Base-by-base conservation (phyloP, 2,888 invertebrate species). In the Boloria euphrosyne region DNA sequence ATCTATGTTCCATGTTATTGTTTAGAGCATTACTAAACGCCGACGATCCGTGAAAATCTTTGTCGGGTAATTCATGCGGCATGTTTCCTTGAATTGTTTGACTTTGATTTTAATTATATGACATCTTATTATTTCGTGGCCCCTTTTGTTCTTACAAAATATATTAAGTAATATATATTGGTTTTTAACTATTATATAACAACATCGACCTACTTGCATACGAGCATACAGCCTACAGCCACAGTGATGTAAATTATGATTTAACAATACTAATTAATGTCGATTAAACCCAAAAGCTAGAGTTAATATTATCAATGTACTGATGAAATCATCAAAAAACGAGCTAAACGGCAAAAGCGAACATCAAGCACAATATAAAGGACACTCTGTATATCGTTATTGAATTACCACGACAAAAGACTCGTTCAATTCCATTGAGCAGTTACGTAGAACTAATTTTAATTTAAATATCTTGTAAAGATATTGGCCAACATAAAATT, bases 1-100 rank as follows among this genome's bases (percentile, higher is more conserved):
- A 78, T 77, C 65, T 71, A 62, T 62, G n/a, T n/a, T n/a, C n/a
- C n/a, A n/a, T 49, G 61, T 44, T 65, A 67, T 52, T 72, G 74
- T 74, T 71, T 63, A 62, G 62, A 68, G 68, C 73, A 74, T 78
- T 75, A 72, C 75, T 80, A 82, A 86, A 85, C 79, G 83, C 77
- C 80, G 83, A 79, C 84, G 82, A 83, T 83, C 87, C 83, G 81
- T 89, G 85, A 82, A 83, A 89, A 85, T 85, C 79, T 77, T 86
- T 84, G 78, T 79, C 72, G 74, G 78, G 80, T 78, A 80, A 80
- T 85, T 80, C 81, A 83, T 74, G 80, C 78, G 77, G 78, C 74
- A 76, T 73, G 78, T 77, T 77, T 81, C 87, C 86, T 88, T 87
- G 86, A 80, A 71, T 78, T 60, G 74, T 75, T 76, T 76, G 79